Evolutionary conservation across 2,888 invertebrate genomes (phyloP).

Genomic region (Eupithecia subfuscata): DNA sequence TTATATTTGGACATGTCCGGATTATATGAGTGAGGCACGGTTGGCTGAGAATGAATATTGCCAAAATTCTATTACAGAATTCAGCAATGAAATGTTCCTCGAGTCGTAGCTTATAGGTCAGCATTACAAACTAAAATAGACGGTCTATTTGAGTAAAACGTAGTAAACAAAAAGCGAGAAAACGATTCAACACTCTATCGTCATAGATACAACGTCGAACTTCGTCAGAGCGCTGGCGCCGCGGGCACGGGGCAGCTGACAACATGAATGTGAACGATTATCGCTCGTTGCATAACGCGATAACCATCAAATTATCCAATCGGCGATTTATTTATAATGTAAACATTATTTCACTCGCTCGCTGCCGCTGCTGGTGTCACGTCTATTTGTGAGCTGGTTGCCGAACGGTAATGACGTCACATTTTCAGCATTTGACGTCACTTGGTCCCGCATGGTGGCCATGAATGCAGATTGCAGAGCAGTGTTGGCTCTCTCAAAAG

Average conservation of each 20-base stretch:
- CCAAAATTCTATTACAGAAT: slow-evolving; percentile 8
- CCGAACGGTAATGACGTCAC: slow-evolving; percentile 33
- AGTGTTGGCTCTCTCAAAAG: background rate
- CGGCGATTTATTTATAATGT: slow-evolving; percentile 35
- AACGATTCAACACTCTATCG: slow-evolving; percentile 2
- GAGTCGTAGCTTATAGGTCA: slow-evolving; percentile 10
- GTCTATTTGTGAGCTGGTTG: slow-evolving; percentile 44
- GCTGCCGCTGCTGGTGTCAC: slow-evolving; percentile 19
- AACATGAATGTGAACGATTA: slow-evolving; percentile 5
- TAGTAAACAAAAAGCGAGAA: slow-evolving; percentile 10
- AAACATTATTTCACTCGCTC: slow-evolving; percentile 28
- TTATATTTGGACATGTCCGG: background rate
- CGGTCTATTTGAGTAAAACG: slow-evolving; percentile 2
- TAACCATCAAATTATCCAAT: slow-evolving; percentile 35
- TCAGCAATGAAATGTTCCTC: background rate
- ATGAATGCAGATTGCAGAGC: background rate
- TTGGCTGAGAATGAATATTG: background rate
- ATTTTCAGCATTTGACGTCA: background rate
- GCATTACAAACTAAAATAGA: slow-evolving; percentile 9
- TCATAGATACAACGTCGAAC: background rate
- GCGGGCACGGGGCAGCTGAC: slow-evolving; percentile 8
- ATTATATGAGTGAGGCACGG: background rate
- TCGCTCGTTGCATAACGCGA: slow-evolving; percentile 24
- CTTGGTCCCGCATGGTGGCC: background rate
- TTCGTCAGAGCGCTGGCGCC: background rate